phyloP scores from a whole-genome alignment of 2,888 invertebrate genomes.

The Anticlea derivata region DNA sequence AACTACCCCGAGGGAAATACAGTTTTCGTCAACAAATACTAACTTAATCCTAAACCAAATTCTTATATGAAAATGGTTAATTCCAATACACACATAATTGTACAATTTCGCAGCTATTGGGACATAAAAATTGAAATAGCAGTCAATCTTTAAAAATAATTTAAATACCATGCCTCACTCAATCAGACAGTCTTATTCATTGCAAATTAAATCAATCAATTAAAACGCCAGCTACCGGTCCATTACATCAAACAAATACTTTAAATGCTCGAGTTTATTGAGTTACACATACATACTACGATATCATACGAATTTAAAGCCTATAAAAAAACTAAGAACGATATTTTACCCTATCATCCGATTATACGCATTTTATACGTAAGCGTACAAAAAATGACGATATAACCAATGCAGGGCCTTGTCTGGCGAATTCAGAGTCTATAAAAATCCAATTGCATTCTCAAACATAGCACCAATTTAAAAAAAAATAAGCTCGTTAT shows the following conservation, averaged over 20 bases:
- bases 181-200: conserved; percentile 75
- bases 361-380: conserved; percentile 70
- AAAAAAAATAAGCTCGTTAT: conserved; percentile 34
- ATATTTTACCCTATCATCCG: conserved; percentile 74
- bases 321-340: conserved; percentile 59
- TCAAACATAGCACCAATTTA: conserved; percentile 47
- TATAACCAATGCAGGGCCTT: conserved; percentile 71
- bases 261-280: conserved; percentile 68
- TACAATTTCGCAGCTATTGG: conserved; percentile 43
- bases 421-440: conserved; percentile 15
- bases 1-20: conserved; percentile 43
- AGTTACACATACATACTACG: conserved; percentile 54
- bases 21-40: conserved; percentile 47
- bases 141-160: conserved; percentile 66
- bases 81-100: conserved; percentile 36
- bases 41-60: conserved; percentile 46
- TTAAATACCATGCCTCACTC: conserved; percentile 64
- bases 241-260: conserved; percentile 52
- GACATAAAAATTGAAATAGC: conserved; percentile 55
- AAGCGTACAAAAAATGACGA: conserved; percentile 60
- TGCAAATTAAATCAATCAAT: conserved; percentile 41
- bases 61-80: conserved; percentile 42
- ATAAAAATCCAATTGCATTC: conserved; percentile 24
- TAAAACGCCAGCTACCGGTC: conserved; percentile 21
- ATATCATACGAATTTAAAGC: conserved; percentile 66